phyloP scores from a whole-genome alignment of 1,140 invertebrate genomes.

The Calliopsis andreniformis region DNA sequence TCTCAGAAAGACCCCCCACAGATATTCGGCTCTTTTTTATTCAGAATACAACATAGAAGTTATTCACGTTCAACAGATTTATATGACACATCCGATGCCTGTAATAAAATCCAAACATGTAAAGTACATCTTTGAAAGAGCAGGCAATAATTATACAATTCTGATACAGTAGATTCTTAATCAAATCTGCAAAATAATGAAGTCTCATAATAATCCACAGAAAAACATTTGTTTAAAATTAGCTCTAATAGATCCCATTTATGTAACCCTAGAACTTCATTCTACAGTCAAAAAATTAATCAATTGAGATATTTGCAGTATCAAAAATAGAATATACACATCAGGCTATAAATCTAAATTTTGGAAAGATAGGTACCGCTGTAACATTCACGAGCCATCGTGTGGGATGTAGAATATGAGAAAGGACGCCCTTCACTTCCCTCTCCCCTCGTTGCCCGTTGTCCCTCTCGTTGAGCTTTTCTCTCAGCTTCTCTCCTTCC shows the following conservation, averaged over 20 bases:
- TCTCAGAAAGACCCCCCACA: constrained; percentile 3
- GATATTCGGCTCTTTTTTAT: neutral
- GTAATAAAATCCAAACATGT: neutral
- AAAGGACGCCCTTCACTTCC: constrained; percentile 58
- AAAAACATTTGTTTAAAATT: too few relatives aligned
- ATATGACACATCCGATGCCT: neutral
- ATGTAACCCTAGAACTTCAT: too few relatives aligned
- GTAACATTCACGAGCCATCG: constrained; percentile 57
- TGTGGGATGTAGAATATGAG: constrained; percentile 63
- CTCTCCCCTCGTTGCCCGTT: constrained; percentile 47
- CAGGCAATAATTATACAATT: too few relatives aligned
- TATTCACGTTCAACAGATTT: too few relatives aligned
- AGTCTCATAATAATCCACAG: too few relatives aligned
- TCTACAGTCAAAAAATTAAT: too few relatives aligned
- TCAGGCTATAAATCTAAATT: constrained; percentile 48
- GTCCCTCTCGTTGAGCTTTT: constrained; percentile 39
- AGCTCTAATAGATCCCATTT: too few relatives aligned
- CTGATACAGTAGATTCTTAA: too few relatives aligned
- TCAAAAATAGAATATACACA: too few relatives aligned
- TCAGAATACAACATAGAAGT: too few relatives aligned
- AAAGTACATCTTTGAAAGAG: neutral
- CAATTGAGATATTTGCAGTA: too few relatives aligned
- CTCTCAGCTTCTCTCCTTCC: constrained; percentile 2
- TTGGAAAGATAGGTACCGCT: constrained; percentile 50
- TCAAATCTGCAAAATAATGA: too few relatives aligned